These are phyloP conservation scores for Potorous gilbertii DNA, from an alignment of 2,797 vertebrate species.

Conservation along the genomic window DNA sequence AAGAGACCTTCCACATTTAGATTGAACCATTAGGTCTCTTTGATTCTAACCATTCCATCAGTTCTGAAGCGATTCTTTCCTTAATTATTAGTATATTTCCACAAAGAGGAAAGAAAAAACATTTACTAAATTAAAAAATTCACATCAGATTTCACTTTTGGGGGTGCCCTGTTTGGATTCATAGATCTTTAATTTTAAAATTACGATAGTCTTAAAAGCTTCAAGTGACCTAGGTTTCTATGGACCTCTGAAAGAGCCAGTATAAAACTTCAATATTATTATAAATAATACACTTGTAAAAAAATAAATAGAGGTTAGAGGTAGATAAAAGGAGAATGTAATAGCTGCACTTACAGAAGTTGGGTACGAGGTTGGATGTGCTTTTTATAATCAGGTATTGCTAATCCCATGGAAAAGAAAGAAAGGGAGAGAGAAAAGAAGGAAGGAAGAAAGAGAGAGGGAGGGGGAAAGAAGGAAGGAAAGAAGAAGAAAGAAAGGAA, in stretches of 20 bases:
- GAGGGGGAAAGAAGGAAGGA: too few species aligned
- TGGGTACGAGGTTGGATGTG: background rate
- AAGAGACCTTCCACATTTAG: background rate
- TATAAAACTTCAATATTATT: background rate
- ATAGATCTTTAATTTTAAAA: background rate
- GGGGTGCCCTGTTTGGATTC: background rate
- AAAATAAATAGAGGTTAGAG: background rate
- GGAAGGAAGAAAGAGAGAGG: too few species aligned
- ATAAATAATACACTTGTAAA: background rate
- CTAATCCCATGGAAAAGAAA: background rate
- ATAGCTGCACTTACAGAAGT: background rate
- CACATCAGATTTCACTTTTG: background rate
- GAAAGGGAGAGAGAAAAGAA: background rate
- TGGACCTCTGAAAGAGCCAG: background rate
- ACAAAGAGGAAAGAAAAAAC: background rate
- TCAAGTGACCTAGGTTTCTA: background rate
- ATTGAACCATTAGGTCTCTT: background rate
- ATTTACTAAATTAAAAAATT: background rate
- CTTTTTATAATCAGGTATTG: background rate
- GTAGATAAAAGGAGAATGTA: background rate
- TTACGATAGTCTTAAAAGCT: background rate
- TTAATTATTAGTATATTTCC: background rate
- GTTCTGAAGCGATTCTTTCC: background rate
- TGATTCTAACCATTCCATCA: background rate
- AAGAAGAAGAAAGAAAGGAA: too few species aligned